A percentile compares a stretch with the other conserved stretches of the same genome.
phyloP scores from a whole-genome alignment of 2,888 invertebrate species.

The Drosophila sordidula region DNA sequence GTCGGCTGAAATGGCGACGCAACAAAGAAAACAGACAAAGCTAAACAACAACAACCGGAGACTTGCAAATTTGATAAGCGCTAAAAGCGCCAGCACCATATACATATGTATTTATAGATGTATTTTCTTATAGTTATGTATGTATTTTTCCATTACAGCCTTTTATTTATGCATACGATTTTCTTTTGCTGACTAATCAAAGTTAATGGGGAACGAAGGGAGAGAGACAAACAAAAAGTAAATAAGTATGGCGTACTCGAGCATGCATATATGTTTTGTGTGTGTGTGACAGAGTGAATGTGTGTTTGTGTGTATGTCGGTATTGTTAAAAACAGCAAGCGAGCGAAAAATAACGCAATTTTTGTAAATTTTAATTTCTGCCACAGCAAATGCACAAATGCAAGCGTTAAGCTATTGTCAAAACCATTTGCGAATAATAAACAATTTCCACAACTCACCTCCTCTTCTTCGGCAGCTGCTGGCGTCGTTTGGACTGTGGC shows the following conservation, averaged over 20 bases:
- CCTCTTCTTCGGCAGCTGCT: slow-evolving; percentile 56
- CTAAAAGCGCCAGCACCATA: slow-evolving; percentile 16
- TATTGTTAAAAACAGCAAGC: slow-evolving; percentile 59
- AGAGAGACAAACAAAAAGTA: slow-evolving; percentile 47
- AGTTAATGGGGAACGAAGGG: slow-evolving; percentile 40
- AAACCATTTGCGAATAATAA: slow-evolving; percentile 51
- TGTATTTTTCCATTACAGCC: slow-evolving; percentile 27
- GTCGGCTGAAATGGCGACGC: slow-evolving; percentile 51
- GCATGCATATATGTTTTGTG: slow-evolving; percentile 36
- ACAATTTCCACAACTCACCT: slow-evolving; percentile 58
- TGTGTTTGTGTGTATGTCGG: slow-evolving; percentile 31
- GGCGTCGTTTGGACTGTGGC: slow-evolving; percentile 47
- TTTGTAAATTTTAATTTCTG: slow-evolving; percentile 28
- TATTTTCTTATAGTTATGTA: slow-evolving; percentile 38
- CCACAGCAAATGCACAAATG: slow-evolving; percentile 12
- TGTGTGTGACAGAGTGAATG: slow-evolving; percentile 14
- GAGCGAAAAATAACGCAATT: slow-evolving; percentile 40
- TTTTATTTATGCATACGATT: slow-evolving; percentile 49
- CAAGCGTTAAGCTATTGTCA: slow-evolving; percentile 60
- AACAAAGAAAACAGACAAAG: slow-evolving; percentile 31
- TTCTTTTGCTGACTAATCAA: slow-evolving; percentile 63
- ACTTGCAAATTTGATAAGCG: slow-evolving; percentile 45
- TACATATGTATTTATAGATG: neutral
- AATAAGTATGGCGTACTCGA: slow-evolving; percentile 66
- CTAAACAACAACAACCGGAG: slow-evolving; percentile 37